Base-by-base conservation (phyloP, 2,113 vertebrate genomes). In the Asarcornis scutulata region DNA sequence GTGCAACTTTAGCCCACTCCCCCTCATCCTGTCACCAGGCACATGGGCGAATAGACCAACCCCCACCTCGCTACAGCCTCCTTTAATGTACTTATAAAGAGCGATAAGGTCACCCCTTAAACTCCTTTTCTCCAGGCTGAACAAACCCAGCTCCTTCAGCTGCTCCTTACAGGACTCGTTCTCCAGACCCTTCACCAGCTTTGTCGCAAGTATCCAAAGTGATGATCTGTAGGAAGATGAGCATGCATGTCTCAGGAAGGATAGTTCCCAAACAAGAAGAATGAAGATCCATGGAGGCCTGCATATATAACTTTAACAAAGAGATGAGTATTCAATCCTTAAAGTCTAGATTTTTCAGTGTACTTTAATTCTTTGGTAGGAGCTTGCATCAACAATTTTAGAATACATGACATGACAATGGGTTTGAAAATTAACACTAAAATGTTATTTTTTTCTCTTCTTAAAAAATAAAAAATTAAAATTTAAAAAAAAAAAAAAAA, bases 171-270 rank as follows among this genome's bases (percentile, higher is more conserved):
- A 40, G 40, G 40, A 5, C 40, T 40, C 13, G 40, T 40, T 40
- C 40, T 40, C 40, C 13, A 40, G 40, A 40, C 40, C 40, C 40
- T 12, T 40, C 12, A 40, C 40, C 40, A 40, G 40, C 40, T 40
- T 40, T 40, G 40, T 12, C 40, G 40, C 40, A 23, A 31, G 22
- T 8, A 4, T 75, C 52, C 13, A 36, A 60, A 91, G 7, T 26
- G 9, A 6, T 73, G 11, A 91, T 34, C 59, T 62, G 27, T 5
- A 55, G 22, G n/a, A 73, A 80, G 44, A 88, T 88, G 5, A 74
- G 0, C 6, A 62, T 27, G 6, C 1, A 0, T 25, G 32, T 38
- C 26, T 66, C 7, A 2, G n/a, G 21, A 74, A 80, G 17, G 1
- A 73, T 14, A 31, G 3, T 16, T 67, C 58, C 67, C 42, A 74